phyloP scores from a whole-genome alignment of 2,113 vertebrate genomes.

The Mormyrus lacerda region DNA sequence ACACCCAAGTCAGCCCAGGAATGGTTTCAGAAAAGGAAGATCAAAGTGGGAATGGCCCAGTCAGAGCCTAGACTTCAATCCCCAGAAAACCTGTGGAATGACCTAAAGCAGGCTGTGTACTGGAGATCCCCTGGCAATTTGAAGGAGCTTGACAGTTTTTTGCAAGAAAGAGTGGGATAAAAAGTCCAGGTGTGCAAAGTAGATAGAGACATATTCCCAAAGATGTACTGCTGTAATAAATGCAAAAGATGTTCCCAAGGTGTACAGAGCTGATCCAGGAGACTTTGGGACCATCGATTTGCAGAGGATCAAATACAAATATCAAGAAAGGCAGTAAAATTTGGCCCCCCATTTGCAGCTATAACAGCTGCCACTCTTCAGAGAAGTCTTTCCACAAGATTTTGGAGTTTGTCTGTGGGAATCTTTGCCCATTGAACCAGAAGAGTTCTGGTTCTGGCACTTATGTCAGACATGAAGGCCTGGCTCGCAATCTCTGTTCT shows the following conservation, averaged over 20 bases:
- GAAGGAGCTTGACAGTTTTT: background rate
- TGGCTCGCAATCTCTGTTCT: too few species aligned
- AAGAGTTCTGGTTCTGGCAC: background rate
- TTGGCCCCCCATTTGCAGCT: background rate
- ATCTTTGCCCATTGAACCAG: background rate
- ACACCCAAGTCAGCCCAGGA: background rate
- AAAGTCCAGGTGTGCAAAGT: background rate
- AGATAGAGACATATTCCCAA: background rate
- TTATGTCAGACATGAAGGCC: background rate
- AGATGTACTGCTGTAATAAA: background rate
- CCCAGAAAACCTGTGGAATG: background rate
- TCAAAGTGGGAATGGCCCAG: background rate
- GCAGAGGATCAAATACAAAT: background rate
- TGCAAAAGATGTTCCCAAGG: background rate
- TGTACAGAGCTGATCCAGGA: background rate
- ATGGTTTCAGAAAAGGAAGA: background rate
- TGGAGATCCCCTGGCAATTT: background rate
- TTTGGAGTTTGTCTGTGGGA: background rate
- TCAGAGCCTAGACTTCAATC: background rate
- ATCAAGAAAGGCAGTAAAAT: background rate
- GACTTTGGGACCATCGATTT: background rate
- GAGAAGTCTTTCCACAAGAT: background rate
- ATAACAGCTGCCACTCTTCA: background rate
- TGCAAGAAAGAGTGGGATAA: background rate
- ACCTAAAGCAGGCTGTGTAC: background rate